Base-by-base conservation (phyloP, 2,888 invertebrate species). In the Hypomecis atomaria region DNA sequence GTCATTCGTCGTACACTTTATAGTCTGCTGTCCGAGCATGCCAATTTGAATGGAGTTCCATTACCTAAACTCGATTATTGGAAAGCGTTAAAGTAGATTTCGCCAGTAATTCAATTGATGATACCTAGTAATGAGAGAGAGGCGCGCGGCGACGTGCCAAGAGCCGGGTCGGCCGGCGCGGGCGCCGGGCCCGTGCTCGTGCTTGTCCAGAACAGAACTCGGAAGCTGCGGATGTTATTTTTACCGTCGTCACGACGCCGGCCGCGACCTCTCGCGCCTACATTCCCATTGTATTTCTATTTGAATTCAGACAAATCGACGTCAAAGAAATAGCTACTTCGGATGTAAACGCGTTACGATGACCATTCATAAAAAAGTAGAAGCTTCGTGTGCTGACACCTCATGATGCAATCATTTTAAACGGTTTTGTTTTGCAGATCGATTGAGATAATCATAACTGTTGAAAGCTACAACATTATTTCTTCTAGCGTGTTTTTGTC, bases 191-290 rank as follows among this genome's bases (percentile, higher is more conserved):
- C 38, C 37, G 44, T 8, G 42, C 47, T 34, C 7, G 6, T 13
- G 11, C 33, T 53, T 60, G 53, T 58, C 61, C 58, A 58, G 54
- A 38, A 13, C 45, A 36, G 52, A 5, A 61, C 50, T 45, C 69
- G 74, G 72, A 68, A 71, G 69, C 62, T 59, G 66, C 65, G 57
- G 56, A 71, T 71, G 84, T 77, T 85, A 85, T 84, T 85, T 84
- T 80, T 82, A 82, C 76, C 78, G 62, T 62, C 64, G 63, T 59
- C 44, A 53, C 61, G 68, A 55, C 66, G 64, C 43, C 52, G 58
- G 37, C 59, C 57, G 56, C 67, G 65, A 60, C 60, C 65, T 52
- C 67, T 54, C 58, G 54, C 66, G 56, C 48, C 36, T 48, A 47
- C 70, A 67, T 70, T 66, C 67, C 69, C 71, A 70, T 74, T 75